Conservation (phyloP, 1,140 invertebrate genomes). For the Drosophila ananassae region DNA sequence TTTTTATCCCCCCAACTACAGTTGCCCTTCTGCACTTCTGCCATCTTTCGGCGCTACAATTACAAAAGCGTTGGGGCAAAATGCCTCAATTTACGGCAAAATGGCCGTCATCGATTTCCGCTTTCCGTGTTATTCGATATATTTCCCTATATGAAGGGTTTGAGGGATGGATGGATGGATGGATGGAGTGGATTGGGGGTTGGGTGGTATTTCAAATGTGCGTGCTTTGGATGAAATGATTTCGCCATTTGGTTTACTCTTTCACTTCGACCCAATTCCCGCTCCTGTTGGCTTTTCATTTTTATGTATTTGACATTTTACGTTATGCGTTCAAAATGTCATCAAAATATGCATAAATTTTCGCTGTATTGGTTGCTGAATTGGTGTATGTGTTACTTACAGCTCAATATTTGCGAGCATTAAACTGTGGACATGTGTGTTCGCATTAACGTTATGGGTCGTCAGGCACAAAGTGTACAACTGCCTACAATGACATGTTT, state of each 20-base stretch:
- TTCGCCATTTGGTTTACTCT: constrained; percentile 66
- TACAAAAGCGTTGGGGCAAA: constrained; percentile 68
- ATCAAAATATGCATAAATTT: constrained; percentile 75
- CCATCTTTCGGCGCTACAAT: constrained; percentile 58
- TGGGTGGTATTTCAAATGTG: constrained; percentile 12
- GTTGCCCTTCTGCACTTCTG: background rate
- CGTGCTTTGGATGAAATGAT: constrained; percentile 66
- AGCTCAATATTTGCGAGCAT: constrained; percentile 73
- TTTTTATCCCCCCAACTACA: too few relatives aligned
- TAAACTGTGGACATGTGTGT: constrained; percentile 51
- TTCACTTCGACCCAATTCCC: constrained; percentile 33
- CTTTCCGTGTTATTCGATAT: constrained; percentile 66
- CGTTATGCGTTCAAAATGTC: constrained; percentile 67
- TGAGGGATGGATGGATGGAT: background rate
- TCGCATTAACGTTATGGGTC: constrained; percentile 73
- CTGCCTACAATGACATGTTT: constrained; percentile 14
- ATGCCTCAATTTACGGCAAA: constrained; percentile 80
- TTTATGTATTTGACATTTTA: constrained; percentile 80
- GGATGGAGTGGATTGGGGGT: background rate
- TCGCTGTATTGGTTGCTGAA: constrained; percentile 1
- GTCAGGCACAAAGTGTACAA: constrained; percentile 52
- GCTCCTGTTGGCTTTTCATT: constrained; percentile 45
- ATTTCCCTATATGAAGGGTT: constrained; percentile 8
- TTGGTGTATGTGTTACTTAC: constrained; percentile 21
- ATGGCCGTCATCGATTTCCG: constrained; percentile 80